Percentiles rank a stretch among this genome's conserved stretches.
These are phyloP conservation scores for Xestia xanthographa DNA, from an alignment of 2,888 invertebrate species.

Conservation along the genomic window DNA sequence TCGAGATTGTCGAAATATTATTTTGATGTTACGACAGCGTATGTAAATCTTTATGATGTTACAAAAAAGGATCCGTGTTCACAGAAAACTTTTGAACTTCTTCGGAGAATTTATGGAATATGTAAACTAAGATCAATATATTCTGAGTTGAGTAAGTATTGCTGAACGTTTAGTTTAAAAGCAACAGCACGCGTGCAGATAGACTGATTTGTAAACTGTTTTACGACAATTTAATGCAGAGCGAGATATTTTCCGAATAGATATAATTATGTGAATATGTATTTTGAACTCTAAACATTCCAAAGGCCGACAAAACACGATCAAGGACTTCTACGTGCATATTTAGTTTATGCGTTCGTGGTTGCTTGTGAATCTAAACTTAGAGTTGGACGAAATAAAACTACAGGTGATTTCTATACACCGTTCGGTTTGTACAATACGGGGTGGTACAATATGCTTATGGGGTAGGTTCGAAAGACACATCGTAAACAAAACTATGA, in stretches of 20 bases:
- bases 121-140: constrained; percentile 58
- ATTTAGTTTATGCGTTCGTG: constrained; percentile 31
- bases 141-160: constrained; percentile 55
- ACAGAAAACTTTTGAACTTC: constrained; percentile 27
- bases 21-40: constrained; percentile 55
- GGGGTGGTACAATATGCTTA: no score
- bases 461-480: neutral
- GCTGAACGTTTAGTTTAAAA: constrained; percentile 42
- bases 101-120: constrained; percentile 39
- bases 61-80: constrained; percentile 43
- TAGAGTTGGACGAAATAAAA: constrained; percentile 16
- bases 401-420: neutral
- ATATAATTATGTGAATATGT: constrained; percentile 30
- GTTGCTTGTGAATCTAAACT: constrained; percentile 22
- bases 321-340: constrained; percentile 53
- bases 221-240: constrained; percentile 64
- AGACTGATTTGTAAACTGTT: constrained; percentile 58
- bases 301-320: constrained; percentile 58
- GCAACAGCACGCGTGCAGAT: constrained; percentile 45
- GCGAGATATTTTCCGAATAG: constrained; percentile 47
- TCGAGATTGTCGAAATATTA: constrained; percentile 63
- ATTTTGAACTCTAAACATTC: constrained; percentile 53
- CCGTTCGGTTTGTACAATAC: neutral
- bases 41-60: constrained; percentile 50
- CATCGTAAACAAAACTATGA: neutral